A percentile compares a stretch with the other conserved stretches of the same genome.
phyloP scores from a whole-genome alignment of 1,140 invertebrate species.

The Arion vulgaris region DNA sequence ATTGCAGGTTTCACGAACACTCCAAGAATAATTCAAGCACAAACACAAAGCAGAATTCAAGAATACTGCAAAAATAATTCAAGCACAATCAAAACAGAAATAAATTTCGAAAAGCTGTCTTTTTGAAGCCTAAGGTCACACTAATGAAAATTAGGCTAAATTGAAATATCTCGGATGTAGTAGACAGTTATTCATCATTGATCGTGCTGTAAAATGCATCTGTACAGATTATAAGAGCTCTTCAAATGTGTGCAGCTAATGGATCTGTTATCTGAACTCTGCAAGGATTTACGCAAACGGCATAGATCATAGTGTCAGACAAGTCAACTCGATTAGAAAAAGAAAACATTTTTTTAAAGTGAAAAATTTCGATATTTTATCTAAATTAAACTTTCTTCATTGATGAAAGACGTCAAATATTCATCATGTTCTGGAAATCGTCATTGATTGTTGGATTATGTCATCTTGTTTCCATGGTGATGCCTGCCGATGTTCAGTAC shows the following conservation, averaged over 20 bases:
- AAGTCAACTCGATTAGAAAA: neutral
- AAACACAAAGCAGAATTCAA: neutral
- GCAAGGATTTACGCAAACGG: neutral
- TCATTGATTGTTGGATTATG: neutral
- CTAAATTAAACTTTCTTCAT: neutral
- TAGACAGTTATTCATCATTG: neutral
- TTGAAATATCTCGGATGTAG: neutral
- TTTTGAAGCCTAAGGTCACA: neutral
- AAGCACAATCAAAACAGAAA: neutral
- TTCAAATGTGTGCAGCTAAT: neutral
- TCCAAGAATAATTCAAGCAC: neutral
- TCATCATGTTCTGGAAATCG: neutral
- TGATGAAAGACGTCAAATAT: neutral
- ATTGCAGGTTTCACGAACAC: neutral
- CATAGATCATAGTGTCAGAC: neutral
- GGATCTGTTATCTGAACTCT: neutral
- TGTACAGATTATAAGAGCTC: neutral
- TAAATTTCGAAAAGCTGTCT: neutral
- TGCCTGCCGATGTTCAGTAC: conserved; percentile 39
- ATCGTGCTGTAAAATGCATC: neutral
- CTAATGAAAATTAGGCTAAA: neutral
- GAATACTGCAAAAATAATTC: neutral
- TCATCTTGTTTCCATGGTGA: neutral
- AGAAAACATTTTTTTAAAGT: too few species aligned
- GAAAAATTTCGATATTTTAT: neutral